Evolutionary conservation across 64 coral and sea anemone species (phyloP), one percentile per base, ranked within the genome.

Genomic region (Acropora tenuis): DNA sequence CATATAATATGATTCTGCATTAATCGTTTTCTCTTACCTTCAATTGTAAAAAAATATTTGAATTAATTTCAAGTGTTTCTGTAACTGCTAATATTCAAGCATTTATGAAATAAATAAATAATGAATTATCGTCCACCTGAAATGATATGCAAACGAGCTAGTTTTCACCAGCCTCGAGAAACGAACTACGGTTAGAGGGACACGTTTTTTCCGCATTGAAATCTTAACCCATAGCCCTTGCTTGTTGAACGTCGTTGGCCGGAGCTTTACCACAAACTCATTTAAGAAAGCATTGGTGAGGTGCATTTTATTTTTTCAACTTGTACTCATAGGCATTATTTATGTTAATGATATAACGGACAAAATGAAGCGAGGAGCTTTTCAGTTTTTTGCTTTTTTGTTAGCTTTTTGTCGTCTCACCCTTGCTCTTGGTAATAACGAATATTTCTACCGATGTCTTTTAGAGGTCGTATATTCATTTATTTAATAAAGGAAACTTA

Each of bases 21-120:
- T 78, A 7, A 55, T 57, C 78, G 6, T 57, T 52, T 1, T 80
- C 16, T 47, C 4, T 66, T 15, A n/a, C 4, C 44, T 61, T 55
- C 61, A 44, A 68, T 60, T 43, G 7, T 3, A 17, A 9, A 71
- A 30, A 40, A 8, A 15, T 43, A 47, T 15, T 45, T 47, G 49
- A 76, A 76, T 44, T 10, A 9, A n/a, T 49, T 3, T 12, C 11
- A 55, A 63, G 10, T 63, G 60, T 63, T 63, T 10, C 16, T 13
- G 60, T 49, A 78, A 48, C 44, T 47, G 46, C 45, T 47, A 78
- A 78, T 7, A 78, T 10, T 16, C 41, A 4, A 48, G 45, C 43
- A 13, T 47, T 78, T 48, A 6, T 3, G 7, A n/a, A 50, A 71
- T 85, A 20, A 85, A 85, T 85, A 85, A 85, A 85, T 85, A 17